Evolutionary conservation across 2,113 vertebrate genomes (phyloP), one percentile per base, ranked within the genome.

Genomic region (Chaenocephalus aceratus): DNA sequence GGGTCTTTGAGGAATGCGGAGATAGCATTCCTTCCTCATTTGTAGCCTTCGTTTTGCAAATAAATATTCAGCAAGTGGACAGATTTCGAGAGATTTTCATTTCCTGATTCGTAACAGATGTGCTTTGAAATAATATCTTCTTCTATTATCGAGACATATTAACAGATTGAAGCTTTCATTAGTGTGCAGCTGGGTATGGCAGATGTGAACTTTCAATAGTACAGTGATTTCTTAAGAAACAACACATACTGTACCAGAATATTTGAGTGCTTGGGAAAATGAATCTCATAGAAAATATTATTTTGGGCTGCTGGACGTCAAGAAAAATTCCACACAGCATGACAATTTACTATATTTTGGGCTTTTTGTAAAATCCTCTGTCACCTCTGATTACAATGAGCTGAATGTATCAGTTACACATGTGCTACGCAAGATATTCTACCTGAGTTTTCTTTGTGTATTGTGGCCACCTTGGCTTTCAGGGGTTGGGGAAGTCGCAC

Each of bases 211-310:
- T 85, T 85, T 92, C 86, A 92, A 88, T 85, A 85, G 70, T 83
- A 87, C 66, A 51, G 70, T 57, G 86, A 93, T 90, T 93, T 89
- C 76, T 91, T 86, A 68, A 86, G 86, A 89, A 92, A 88, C 81
- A 85, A 91, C 90, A 92, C 85, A 73, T 76, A 89, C 86, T 62
- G 83, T 70, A 88, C 45, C 77, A 81, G 91, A 90, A 88, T 89
- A 88, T 90, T 92, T 92, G 66, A 84, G 87, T 64, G 85, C 85
- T 84, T 89, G 86, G 84, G 87, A 86, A 91, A 93, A 94, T 88
- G 68, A 94, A 94, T 93, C 92, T 93, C 85, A 91, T 90, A 80
- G 89, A 94, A 93, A 93, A 94, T 93, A 95, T 95, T 95, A 94
- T 94, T 94, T 92, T 93, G 93, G 94, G 94, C 94, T 49, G 71